These are phyloP conservation scores for Olivierus martensii DNA, from an alignment of 1,140 invertebrate species.

Conservation along the genomic window DNA sequence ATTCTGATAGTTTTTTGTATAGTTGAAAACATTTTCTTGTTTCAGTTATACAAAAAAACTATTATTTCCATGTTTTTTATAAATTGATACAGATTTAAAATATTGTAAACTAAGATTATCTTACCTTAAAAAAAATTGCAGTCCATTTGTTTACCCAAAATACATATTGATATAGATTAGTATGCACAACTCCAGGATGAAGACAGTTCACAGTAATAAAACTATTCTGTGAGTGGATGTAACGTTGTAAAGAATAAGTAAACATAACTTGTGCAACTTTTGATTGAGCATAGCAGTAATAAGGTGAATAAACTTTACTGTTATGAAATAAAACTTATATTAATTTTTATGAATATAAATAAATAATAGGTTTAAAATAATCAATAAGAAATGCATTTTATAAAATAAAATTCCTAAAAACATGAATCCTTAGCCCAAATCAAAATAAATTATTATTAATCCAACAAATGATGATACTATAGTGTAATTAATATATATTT, in stretches of 20 bases:
- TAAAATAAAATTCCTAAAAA: too few relatives aligned
- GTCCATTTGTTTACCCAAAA: constrained; percentile 15
- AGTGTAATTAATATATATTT: too few relatives aligned
- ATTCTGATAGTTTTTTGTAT: too few relatives aligned
- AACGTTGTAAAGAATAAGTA: constrained; percentile 37
- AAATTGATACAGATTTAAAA: too few relatives aligned
- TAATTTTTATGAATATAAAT: background rate
- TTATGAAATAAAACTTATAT: constrained; percentile 12
- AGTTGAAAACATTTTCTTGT: too few relatives aligned
- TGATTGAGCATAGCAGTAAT: constrained; percentile 64
- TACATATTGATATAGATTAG: constrained; percentile 54
- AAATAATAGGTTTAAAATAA: too few relatives aligned
- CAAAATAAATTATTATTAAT: too few relatives aligned
- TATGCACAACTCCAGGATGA: constrained; percentile 78
- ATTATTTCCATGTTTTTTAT: too few relatives aligned
- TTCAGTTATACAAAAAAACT: too few relatives aligned
- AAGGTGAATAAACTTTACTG: constrained; percentile 41
- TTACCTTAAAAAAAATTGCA: constrained; percentile 11
- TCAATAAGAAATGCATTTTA: too few relatives aligned
- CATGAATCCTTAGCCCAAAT: too few relatives aligned
- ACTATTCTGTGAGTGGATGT: constrained; percentile 40
- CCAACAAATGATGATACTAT: too few relatives aligned
- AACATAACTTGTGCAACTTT: constrained; percentile 75
- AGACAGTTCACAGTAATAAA: constrained; percentile 54
- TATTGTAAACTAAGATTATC: background rate